Evolutionary conservation across 1,140 invertebrate genomes (phyloP).

Genomic region (Calycopis cecrops): DNA sequence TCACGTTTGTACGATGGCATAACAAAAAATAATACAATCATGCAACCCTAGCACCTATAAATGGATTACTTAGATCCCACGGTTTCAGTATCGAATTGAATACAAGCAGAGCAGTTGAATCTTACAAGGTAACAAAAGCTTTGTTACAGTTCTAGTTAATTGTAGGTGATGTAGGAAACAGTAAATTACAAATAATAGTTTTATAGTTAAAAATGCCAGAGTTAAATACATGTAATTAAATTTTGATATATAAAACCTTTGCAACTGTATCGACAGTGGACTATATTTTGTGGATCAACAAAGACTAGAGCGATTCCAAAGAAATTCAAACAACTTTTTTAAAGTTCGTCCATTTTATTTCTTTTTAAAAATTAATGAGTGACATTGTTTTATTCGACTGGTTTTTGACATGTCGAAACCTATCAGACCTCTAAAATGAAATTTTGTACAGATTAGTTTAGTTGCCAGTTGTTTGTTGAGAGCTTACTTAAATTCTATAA

Average conservation of each 20-base stretch:
- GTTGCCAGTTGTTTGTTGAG: too few relatives aligned
- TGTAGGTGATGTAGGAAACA: background rate
- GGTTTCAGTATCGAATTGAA: slow-evolving; percentile 50
- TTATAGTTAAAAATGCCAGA: background rate
- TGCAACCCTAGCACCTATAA: slow-evolving; percentile 57
- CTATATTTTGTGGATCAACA: background rate
- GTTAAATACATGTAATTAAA: slow-evolving; percentile 7
- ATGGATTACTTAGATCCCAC: slow-evolving; percentile 50
- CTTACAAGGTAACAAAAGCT: slow-evolving; percentile 17
- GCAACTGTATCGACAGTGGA: background rate
- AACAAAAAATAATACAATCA: slow-evolving; percentile 54
- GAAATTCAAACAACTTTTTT: background rate
- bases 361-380: too few relatives aligned
- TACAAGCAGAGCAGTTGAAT: slow-evolving; percentile 45
- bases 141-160: background rate
- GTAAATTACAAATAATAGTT: slow-evolving; percentile 3
- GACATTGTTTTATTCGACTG: too few relatives aligned
- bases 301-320: background rate
- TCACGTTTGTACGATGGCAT: slow-evolving; percentile 54
- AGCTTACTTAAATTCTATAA: too few relatives aligned
- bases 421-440: too few relatives aligned
- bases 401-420: too few relatives aligned
- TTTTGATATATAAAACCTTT: background rate
- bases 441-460: too few relatives aligned
- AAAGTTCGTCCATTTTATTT: too few relatives aligned